Base-by-base conservation (phyloP, 2,888 invertebrate genomes). In the Julus scanicus region DNA sequence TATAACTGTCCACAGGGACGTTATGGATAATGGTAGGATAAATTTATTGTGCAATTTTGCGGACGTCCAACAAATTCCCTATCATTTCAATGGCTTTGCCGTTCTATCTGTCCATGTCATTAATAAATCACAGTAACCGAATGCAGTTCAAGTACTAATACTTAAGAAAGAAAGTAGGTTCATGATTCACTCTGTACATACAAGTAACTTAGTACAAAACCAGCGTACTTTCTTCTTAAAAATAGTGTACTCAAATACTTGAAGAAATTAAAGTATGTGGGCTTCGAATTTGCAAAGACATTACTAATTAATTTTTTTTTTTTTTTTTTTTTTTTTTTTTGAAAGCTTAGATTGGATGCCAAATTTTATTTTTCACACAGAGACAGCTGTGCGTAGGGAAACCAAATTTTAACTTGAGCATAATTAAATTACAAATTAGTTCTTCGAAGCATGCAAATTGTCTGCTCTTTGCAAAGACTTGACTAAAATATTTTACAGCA, bases 401-500 rank as follows among this genome's bases (percentile, higher is more conserved):
- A 2, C 80, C 80, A 37, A 80, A 37, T 80, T 80, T 37, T 37
- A 80, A 80, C 80, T 80, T 80, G 8, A 80, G 37, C 37, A 15
- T 80, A 80, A 80, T 80, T 80, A 80, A 80, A 80, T 80, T 80
- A 80, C 13, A 80, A 80, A 80, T 80, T 80, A 80, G 80, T 80
- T 15, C 80, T 11, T 15, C 37, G 80, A 37, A 80, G 80, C 80
- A 37, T 80, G 80, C 80, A 80, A 80, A 80, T 80, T 80, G 80
- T 80, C 80, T 80, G 80, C 80, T 80, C 80, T 29, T 11, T 37
- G 80, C 37, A 37, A 37, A 80, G 29, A 15, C 80, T 13, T 39
- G 80, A 37, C 80, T 80, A 2, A 13, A 37, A 80, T 15, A 80
- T 37, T 80, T 39, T 37, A 37, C 71, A 71, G 71, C 71, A 71